phyloP scores from a whole-genome alignment of 2,888 invertebrate genomes.

The Eilema griseolum region DNA sequence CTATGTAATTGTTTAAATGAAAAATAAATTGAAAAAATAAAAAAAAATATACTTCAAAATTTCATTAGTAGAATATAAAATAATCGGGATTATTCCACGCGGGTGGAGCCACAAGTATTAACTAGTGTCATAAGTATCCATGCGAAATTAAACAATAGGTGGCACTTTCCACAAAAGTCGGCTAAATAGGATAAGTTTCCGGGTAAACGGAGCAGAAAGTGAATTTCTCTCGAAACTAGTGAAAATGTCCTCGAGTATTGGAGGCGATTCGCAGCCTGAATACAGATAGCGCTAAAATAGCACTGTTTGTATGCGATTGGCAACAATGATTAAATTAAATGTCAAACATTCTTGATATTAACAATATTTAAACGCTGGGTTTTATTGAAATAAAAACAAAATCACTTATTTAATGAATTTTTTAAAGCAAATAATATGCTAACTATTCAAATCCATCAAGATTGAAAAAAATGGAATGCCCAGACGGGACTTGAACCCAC shows the following conservation, averaged over 20 bases:
- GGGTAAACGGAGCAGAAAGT: constrained; percentile 72
- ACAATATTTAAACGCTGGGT: not conserved
- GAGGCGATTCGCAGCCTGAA: constrained; percentile 53
- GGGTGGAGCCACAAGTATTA: no score
- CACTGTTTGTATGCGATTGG: constrained; percentile 55
- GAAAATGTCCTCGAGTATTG: constrained; percentile 71
- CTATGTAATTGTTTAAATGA: no score
- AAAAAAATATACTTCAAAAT: no score
- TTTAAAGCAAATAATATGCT: no score
- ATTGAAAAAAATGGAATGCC: no score
- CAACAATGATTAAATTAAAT: constrained; percentile 48
- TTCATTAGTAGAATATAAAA: no score
- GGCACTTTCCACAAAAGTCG: constrained; percentile 26
- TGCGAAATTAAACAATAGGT: not conserved
- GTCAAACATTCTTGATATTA: constrained; percentile 45
- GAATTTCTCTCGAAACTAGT: constrained; percentile 74
- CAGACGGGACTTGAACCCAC: no score
- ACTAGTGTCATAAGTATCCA: not conserved
- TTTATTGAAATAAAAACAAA: not conserved
- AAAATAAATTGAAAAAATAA: no score
- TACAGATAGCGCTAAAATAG: constrained; percentile 58
- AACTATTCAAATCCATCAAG: no score
- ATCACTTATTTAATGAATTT: no score
- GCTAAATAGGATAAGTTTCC: constrained; percentile 49
- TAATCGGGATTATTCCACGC: no score